Conservation (phyloP, 1,140 invertebrate genomes). For the Ylistrum balloti region DNA sequence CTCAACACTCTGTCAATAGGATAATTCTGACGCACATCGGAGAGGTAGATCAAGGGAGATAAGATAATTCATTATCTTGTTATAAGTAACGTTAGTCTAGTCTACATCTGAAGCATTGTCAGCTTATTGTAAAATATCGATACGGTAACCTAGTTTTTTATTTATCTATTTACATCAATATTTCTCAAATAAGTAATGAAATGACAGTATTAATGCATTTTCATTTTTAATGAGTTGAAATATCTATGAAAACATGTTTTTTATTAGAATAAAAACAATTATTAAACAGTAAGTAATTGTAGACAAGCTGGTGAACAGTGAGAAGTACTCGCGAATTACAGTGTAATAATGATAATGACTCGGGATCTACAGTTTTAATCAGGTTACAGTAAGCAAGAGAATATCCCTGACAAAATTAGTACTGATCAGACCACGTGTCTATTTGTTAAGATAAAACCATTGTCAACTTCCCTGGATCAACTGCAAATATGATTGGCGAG, state of each 20-base stretch:
- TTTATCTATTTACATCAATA: too few species aligned
- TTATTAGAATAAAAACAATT: too few species aligned
- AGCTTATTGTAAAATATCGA: background rate
- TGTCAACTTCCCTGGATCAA: background rate
- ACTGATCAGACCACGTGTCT: background rate
- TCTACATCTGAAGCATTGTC: background rate
- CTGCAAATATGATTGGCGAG: too few species aligned
- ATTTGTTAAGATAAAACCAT: background rate
- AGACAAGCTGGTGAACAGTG: too few species aligned
- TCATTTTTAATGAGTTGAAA: too few species aligned
- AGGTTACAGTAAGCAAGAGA: background rate
- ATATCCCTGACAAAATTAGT: background rate
- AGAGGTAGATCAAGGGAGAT: background rate
- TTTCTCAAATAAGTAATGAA: too few species aligned
- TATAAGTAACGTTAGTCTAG: background rate
- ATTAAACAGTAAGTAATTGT: too few species aligned
- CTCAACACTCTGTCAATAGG: background rate
- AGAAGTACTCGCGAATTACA: background rate
- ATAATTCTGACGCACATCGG: background rate
- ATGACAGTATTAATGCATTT: too few species aligned
- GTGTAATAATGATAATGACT: background rate
- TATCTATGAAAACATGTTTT: too few species aligned
- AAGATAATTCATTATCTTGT: constrained; percentile 4
- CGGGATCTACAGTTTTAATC: background rate
- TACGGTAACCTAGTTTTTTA: too few species aligned